These are phyloP conservation scores for Scaptomyza pallida DNA, from an alignment of 1,140 invertebrate species.

Conservation along the genomic window DNA sequence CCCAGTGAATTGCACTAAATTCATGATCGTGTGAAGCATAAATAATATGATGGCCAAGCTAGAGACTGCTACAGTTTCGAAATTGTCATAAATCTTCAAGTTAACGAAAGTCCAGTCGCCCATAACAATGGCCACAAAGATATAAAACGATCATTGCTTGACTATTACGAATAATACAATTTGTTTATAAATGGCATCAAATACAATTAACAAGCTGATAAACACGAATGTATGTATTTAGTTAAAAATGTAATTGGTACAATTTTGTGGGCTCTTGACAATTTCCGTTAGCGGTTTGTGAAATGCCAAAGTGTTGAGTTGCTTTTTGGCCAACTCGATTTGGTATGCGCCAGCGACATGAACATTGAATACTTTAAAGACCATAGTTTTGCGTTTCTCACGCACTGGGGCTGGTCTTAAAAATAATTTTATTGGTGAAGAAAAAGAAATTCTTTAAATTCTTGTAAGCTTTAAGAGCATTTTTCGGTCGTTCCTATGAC, in stretches of 20 bases:
- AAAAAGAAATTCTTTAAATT: constrained; percentile 50
- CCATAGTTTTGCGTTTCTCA: constrained; percentile 19
- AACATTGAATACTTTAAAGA: constrained; percentile 47
- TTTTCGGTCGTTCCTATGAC: background rate
- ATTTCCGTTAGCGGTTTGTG: constrained; percentile 32
- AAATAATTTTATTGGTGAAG: constrained; percentile 34
- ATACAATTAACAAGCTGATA: constrained; percentile 39
- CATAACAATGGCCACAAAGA: constrained; percentile 50
- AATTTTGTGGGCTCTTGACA: constrained; percentile 22
- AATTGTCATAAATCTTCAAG: constrained; percentile 69
- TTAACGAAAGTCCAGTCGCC: constrained; percentile 44
- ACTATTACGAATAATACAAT: constrained; percentile 23
- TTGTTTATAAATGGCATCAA: constrained; percentile 61
- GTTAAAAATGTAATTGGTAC: constrained; percentile 65
- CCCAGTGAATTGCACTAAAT: constrained; percentile 71
- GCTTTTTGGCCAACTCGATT: constrained; percentile 55
- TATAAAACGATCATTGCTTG: background rate
- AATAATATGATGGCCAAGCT: constrained; percentile 20
- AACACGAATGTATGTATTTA: constrained; percentile 11
- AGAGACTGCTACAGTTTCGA: constrained; percentile 54
- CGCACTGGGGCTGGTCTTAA: constrained; percentile 17
- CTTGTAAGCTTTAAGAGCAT: constrained; percentile 18
- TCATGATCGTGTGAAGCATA: constrained; percentile 54
- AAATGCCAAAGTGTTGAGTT: constrained; percentile 64
- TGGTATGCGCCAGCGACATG: constrained; percentile 61